These are phyloP conservation scores for Diglossa cyanea DNA, from an alignment of 2,797 vertebrate species.

Conservation along the genomic window DNA sequence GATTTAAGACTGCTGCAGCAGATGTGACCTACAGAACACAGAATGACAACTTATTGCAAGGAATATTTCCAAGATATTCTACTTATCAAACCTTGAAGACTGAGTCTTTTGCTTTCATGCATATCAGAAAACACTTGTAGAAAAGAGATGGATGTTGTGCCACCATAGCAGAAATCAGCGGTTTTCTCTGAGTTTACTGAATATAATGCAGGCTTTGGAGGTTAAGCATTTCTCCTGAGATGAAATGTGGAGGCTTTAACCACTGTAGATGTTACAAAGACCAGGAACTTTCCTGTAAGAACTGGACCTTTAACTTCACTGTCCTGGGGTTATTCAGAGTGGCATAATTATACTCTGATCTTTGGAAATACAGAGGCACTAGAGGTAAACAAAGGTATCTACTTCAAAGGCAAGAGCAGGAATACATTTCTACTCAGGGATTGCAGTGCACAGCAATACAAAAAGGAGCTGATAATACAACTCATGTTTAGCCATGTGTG, in stretches of 20 bases:
- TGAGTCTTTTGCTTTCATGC: neutral
- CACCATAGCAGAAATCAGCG: neutral
- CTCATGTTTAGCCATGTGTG: neutral
- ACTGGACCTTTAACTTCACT: neutral
- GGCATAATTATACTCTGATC: neutral
- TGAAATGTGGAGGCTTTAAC: neutral
- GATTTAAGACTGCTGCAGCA: neutral
- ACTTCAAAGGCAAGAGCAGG: slow-evolving; percentile 44
- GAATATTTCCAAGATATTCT: neutral
- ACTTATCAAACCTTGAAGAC: neutral
- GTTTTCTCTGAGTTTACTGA: neutral
- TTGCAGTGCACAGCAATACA: neutral
- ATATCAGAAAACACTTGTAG: neutral
- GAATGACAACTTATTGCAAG: neutral
- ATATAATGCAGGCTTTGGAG: neutral
- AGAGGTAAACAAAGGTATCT: neutral
- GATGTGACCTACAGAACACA: neutral
- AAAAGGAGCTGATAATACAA: neutral
- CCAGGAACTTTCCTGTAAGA: neutral
- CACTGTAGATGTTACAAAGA: neutral
- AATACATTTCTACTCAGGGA: neutral
- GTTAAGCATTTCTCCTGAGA: neutral
- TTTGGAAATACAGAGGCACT: neutral
- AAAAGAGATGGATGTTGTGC: neutral
- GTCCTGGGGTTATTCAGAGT: neutral